Conservation (phyloP, 2,797 vertebrate species). For the Sebastiscus albofasciatus region DNA sequence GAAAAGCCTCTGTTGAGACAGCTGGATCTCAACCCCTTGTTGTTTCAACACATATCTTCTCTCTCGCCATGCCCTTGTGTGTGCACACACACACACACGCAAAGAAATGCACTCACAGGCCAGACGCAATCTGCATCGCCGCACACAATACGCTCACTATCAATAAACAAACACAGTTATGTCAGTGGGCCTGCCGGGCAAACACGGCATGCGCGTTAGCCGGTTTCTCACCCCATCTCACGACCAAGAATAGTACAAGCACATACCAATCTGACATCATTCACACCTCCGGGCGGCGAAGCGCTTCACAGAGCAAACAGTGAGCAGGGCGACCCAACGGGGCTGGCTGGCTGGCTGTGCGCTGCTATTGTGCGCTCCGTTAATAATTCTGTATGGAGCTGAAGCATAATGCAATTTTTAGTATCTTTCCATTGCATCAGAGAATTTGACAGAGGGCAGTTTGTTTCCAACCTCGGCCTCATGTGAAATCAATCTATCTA, state of each 20-base stretch:
- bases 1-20: slow-evolving; percentile 83
- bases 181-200: slow-evolving; percentile 50
- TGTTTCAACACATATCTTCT: slow-evolving; percentile 75
- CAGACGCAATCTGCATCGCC: slow-evolving; percentile 12
- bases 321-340: neutral
- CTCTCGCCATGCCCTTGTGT: slow-evolving; percentile 32
- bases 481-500: slow-evolving; percentile 19
- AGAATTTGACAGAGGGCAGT: slow-evolving; percentile 33
- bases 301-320: slow-evolving; percentile 42
- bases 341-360: neutral
- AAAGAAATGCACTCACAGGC: slow-evolving; percentile 32
- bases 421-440: slow-evolving; percentile 51
- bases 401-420: neutral
- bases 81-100: neutral
- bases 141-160: slow-evolving; percentile 50
- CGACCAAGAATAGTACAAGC: slow-evolving; percentile 63
- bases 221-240: slow-evolving; percentile 47
- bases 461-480: slow-evolving; percentile 25
- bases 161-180: slow-evolving; percentile 66
- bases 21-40: slow-evolving; percentile 76
- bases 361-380: slow-evolving; percentile 12
- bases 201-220: slow-evolving; percentile 48
- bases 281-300: slow-evolving; percentile 53
- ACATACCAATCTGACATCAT: slow-evolving; percentile 66
- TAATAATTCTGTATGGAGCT: slow-evolving; percentile 22